Percentiles rank a stretch among this genome's conserved stretches.
Evolutionary conservation across 2,113 vertebrate genomes (phyloP).

Genomic region (Micronycteris hirsuta): DNA sequence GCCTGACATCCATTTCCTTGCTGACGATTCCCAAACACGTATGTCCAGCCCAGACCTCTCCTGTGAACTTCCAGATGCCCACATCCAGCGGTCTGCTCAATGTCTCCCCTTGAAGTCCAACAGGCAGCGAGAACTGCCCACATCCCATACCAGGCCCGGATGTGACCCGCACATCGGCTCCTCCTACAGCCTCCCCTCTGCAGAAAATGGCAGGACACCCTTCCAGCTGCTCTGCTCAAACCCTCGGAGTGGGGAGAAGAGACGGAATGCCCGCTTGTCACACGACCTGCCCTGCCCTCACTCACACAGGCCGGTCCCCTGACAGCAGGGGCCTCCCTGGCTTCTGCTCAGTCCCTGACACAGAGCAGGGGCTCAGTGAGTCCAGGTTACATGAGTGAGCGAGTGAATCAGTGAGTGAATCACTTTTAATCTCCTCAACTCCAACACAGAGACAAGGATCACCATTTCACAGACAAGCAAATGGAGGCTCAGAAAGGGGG

Average conservation of each 20-base stretch:
- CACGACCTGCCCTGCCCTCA: neutral
- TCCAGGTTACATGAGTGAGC: neutral
- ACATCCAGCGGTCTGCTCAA: neutral
- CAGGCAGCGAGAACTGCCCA: neutral
- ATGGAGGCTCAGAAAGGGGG: neutral
- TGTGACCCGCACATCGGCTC: neutral
- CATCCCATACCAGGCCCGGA: neutral
- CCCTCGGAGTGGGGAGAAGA: neutral
- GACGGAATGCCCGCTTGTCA: fast-evolving
- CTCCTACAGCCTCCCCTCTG: neutral
- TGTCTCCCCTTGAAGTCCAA: neutral
- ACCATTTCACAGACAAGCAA: neutral
- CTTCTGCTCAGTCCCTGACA: neutral
- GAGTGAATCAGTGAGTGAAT: neutral
- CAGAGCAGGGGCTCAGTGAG: neutral
- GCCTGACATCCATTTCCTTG: neutral
- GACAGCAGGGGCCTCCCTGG: neutral
- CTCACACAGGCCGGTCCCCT: neutral
- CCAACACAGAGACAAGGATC: no score
- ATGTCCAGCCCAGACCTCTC: neutral
- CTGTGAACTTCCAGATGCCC: neutral
- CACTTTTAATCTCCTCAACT: neutral
- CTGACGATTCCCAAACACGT: neutral
- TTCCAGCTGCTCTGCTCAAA: neutral
- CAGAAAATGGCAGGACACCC: neutral